These are phyloP conservation scores for Drosophila lowei DNA, from an alignment of 1,140 invertebrate genomes.

Conservation along the genomic window DNA sequence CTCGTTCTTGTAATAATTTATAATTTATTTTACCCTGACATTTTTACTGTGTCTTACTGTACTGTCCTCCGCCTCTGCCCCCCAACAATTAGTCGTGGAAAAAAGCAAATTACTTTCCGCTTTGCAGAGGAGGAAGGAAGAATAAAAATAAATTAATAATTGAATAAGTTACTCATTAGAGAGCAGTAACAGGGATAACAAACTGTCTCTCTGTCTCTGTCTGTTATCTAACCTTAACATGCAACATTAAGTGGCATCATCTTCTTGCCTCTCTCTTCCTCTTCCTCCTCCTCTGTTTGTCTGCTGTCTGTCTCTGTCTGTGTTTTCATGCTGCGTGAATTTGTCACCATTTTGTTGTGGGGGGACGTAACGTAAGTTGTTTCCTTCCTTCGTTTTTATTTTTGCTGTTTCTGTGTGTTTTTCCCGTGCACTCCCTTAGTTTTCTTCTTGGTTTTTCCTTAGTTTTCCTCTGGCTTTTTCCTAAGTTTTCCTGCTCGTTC, in stretches of 20 bases:
- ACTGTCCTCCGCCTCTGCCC: constrained; percentile 30
- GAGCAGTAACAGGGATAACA: constrained; percentile 25
- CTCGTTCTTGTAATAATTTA: constrained; percentile 13
- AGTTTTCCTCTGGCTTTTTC: neutral
- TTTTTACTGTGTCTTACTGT: no score
- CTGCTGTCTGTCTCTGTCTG: constrained; percentile 5
- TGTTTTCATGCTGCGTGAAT: constrained; percentile 48
- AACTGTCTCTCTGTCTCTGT: constrained; percentile 27
- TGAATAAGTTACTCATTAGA: constrained; percentile 78
- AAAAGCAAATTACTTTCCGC: constrained; percentile 61
- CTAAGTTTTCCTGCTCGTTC: constrained; percentile 3
- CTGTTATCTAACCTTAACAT: constrained; percentile 71
- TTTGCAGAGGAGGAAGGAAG: constrained; percentile 18
- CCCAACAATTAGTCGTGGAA: constrained; percentile 63
- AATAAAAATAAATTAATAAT: constrained; percentile 68
- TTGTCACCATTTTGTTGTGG: constrained; percentile 67
- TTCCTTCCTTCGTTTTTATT: constrained; percentile 17
- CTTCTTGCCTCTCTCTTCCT: constrained; percentile 6
- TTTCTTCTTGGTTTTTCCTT: constrained; percentile 8
- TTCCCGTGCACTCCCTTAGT: neutral
- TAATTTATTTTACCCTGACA: constrained; percentile 55
- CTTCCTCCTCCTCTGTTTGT: neutral
- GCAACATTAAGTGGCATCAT: constrained; percentile 54
- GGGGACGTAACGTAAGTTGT: constrained; percentile 13
- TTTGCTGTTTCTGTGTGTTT: neutral